These are phyloP conservation scores for Chrysolina haemoptera DNA, from an alignment of 2,888 invertebrate species.

Conservation along the genomic window DNA sequence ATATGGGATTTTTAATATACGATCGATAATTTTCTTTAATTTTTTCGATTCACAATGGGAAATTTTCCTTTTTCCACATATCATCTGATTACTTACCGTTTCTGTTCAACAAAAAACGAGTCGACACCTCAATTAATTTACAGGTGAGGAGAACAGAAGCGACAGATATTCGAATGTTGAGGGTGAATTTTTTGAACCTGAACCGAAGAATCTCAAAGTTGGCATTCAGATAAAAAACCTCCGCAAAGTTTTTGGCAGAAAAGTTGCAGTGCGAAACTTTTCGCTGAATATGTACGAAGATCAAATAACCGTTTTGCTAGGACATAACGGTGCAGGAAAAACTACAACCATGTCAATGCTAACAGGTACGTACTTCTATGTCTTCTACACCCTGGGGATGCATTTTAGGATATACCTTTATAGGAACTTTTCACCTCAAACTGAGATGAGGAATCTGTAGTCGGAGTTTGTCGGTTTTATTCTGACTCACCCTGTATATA, in stretches of 20 bases:
- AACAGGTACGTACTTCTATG: constrained; percentile 70
- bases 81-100: too few species aligned
- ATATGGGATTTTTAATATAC: too few species aligned
- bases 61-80: too few species aligned
- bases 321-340: constrained; percentile 90
- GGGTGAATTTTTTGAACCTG: constrained; percentile 72
- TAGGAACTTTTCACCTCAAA: too few species aligned
- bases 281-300: constrained; percentile 89
- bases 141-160: constrained; percentile 54
- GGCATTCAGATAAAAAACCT: constrained; percentile 74
- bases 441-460: too few species aligned
- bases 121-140: constrained; percentile 55
- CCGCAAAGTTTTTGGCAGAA: constrained; percentile 75
- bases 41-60: too few species aligned
- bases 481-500: too few species aligned
- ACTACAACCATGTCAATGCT: constrained; percentile 95
- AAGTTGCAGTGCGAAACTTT: constrained; percentile 78
- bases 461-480: too few species aligned
- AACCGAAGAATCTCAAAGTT: constrained; percentile 69
- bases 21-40: too few species aligned
- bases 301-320: constrained; percentile 90
- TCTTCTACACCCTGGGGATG: too few species aligned
- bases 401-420: too few species aligned
- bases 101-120: too few species aligned
- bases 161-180: constrained; percentile 48